phyloP scores from a whole-genome alignment of 1,140 invertebrate genomes.

The Acromyrmex charruanus region DNA sequence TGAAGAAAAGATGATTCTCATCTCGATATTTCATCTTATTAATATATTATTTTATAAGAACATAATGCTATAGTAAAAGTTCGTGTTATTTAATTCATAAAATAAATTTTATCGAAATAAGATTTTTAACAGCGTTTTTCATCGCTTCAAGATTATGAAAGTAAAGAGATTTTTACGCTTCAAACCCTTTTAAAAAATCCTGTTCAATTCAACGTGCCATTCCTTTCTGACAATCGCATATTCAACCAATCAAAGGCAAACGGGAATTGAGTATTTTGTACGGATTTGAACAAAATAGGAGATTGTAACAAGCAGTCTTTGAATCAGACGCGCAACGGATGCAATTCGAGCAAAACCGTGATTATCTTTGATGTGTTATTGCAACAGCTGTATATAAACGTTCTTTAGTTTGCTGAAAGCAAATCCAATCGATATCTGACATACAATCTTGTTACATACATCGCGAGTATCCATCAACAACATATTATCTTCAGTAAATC shows the following conservation, averaged over 20 bases:
- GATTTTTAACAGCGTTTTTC: neutral
- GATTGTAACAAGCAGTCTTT: conserved; percentile 24
- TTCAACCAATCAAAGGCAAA: neutral
- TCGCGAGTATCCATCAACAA: neutral
- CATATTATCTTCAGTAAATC: neutral
- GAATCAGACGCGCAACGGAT: neutral
- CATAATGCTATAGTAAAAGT: too few species aligned
- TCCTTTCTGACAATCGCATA: neutral
- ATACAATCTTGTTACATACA: neutral
- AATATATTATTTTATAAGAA: neutral
- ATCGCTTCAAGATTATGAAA: neutral
- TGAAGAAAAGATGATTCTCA: neutral
- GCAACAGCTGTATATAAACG: conserved; percentile 1
- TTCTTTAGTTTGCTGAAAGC: conserved; percentile 20
- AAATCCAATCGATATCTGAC: conserved; percentile 33
- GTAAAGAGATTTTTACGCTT: neutral
- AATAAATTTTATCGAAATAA: neutral
- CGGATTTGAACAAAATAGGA: conserved; percentile 5
- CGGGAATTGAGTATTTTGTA: neutral
- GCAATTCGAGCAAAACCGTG: conserved; percentile 3
- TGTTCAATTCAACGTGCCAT: neutral
- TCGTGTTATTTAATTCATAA: neutral
- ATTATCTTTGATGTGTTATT: conserved; percentile 35
- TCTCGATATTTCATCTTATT: neutral
- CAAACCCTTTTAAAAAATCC: neutral